Percentiles rank a stretch among this genome's conserved stretches.
These are phyloP conservation scores for Romanomermis culicivorax DNA, from an alignment of 2,888 invertebrate species.

Conservation along the genomic window DNA sequence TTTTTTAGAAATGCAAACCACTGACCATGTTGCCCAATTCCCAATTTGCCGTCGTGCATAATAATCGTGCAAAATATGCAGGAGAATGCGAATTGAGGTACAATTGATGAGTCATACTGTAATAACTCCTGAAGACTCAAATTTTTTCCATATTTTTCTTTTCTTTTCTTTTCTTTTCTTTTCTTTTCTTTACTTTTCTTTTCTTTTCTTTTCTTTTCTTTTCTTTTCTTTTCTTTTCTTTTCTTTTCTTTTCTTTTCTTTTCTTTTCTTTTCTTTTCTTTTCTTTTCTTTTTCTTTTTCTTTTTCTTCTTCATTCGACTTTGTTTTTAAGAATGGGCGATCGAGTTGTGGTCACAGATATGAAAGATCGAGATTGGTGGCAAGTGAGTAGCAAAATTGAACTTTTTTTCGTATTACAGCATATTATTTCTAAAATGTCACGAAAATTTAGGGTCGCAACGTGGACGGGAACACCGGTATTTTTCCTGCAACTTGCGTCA, in stretches of 20 bases:
- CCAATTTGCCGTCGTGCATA: background rate
- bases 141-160: too few relatives aligned
- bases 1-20: background rate
- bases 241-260: too few relatives aligned
- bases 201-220: too few relatives aligned
- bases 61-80: background rate
- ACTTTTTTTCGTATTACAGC: background rate
- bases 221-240: too few relatives aligned
- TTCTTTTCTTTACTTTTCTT: too few relatives aligned
- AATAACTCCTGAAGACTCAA: too few relatives aligned
- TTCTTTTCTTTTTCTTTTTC: too few relatives aligned
- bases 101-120: too few relatives aligned
- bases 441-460: background rate
- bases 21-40: background rate
- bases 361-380: conserved; percentile 89
- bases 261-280: too few relatives aligned
- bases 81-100: background rate
- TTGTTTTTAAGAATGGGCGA: conserved; percentile 53
- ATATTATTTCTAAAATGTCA: background rate
- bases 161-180: too few relatives aligned
- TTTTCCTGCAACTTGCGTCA: conserved; percentile 29
- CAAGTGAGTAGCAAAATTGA: conserved; percentile 30
- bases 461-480: conserved; percentile 17
- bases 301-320: too few relatives aligned
- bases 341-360: conserved; percentile 74